Base-by-base conservation (phyloP, 2,113 vertebrate genomes). In the Hymenochirus boettgeri region DNA sequence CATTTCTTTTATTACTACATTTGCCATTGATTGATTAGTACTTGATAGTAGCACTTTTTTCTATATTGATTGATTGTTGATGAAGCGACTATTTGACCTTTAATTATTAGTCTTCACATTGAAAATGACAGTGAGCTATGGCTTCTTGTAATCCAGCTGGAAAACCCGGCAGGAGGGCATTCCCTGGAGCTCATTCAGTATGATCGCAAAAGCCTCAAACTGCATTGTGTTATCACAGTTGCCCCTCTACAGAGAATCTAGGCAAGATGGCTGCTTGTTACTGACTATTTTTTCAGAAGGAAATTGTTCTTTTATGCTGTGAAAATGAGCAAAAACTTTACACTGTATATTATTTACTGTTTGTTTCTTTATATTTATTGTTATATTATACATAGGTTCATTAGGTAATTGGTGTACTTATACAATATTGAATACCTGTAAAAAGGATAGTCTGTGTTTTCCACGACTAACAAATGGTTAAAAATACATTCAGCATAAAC, bases 71-170 rank as follows among this genome's bases (percentile, higher is more conserved):
- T 91, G 92, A 94, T 94, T 92, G 91, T 88, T 91, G 92, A 97
- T 91, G 91, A 95, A 92, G 93, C 93, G 93, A 94, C 91, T 88
- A 84, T 89, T 92, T 95, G 92, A 97, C 95, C 94, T 93, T 97
- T 93, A 94, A 95, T 97, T 96, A 95, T 91, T 87, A 88, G 84
- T 78, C 86, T 80, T 87, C 86, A 82, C 84, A 85, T 89, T 89
- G 91, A 85, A 87, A 86, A 89, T 88, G 85, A 87, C 86, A 88
- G 84, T 86, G 90, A 91, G 88, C 86, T 89, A 89, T 90, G 86
- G 86, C 82, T 86, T 76, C 84, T 85, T 82, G 80, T 84, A 86
- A 90, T 88, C 89, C 88, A 87, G 88, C 87, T 90, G 87, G 87
- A 90, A 87, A 86, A 77, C 85, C 86, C 85, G 85, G 92, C 87